A percentile compares a stretch with the other conserved stretches of the same genome.
These are phyloP conservation scores for Dendrolimus houi DNA, from an alignment of 2,888 invertebrate species.

Conservation along the genomic window DNA sequence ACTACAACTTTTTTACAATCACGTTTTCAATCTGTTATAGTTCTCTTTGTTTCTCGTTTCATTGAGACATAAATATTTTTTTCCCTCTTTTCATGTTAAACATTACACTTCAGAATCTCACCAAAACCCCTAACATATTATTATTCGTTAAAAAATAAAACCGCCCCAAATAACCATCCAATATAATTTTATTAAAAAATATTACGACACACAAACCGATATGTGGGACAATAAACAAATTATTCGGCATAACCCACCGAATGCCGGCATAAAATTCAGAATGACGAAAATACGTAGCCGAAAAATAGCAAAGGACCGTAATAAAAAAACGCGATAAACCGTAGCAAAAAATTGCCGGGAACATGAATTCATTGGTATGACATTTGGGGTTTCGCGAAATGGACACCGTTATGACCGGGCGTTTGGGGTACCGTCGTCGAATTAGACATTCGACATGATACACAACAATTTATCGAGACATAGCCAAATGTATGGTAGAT, in stretches of 20 bases:
- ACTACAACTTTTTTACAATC: too few relatives aligned
- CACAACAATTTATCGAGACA: too few relatives aligned
- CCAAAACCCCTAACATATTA: background rate
- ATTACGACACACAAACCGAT: conserved; percentile 44
- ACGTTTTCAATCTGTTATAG: too few relatives aligned
- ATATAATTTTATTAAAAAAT: conserved; percentile 31
- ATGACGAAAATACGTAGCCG: conserved; percentile 29
- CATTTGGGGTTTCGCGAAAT: conserved; percentile 64
- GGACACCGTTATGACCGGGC: conserved; percentile 48
- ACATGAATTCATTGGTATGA: conserved; percentile 76
- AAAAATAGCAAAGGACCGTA: conserved; percentile 59
- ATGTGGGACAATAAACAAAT: conserved; percentile 65
- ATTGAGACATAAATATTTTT: too few relatives aligned
- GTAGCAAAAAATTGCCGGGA: conserved; percentile 59
- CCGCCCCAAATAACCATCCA: conserved; percentile 29
- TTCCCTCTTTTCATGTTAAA: too few relatives aligned
- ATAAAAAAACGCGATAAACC: conserved; percentile 73
- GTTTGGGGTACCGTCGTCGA: background rate
- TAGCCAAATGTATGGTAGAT: too few relatives aligned
- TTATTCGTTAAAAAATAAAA: conserved; percentile 13
- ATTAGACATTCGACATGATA: background rate
- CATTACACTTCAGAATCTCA: too few relatives aligned
- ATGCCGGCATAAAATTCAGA: conserved; percentile 48
- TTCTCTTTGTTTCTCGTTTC: too few relatives aligned
- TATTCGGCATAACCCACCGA: conserved; percentile 36